Evolutionary conservation across 1,140 invertebrate genomes (phyloP), one percentile per base, ranked within the genome.

Genomic region (Delia radicum): DNA sequence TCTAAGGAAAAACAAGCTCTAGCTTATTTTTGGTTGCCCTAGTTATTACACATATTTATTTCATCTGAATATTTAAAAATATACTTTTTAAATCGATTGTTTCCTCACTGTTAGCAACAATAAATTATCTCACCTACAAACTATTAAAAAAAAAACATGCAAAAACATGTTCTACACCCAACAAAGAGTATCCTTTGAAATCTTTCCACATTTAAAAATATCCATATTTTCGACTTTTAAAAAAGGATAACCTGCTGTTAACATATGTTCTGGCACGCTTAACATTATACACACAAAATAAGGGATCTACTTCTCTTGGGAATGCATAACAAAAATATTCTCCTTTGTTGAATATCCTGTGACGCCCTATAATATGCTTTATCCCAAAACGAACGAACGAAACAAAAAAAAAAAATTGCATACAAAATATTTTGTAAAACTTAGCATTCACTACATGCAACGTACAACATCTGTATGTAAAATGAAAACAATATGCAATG

Each of bases 251-350:
- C n/a, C n/a, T 55, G 48, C 48, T 55, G 48, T 21, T 55, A 55
- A 55, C 48, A 55, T 55, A 55, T 55, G 48, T 55, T 55, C 18
- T 55, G 48, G 48, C 48, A 55, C 48, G 48, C 48, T 55, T 55
- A 55, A 55, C 48, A 55, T 2, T 55, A 42, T 42, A 7, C 18
- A 55, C 37, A 42, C 37, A 42, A 42, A 42, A 3, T 10, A 10
- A 42, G 12, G 37, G 37, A 42, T 42, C 37, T 42, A 0, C 37
- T 15, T 8, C 12, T 13, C 3, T 42, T 42, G 37, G 12, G 12
- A 42, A 55, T 55, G 21, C 15, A 48, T 15, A 15, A 4, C 48
- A 55, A 18, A 0, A 5, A 55, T 21, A 55, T 55, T 21, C 10
- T 55, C n/a, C 48, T 42, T 10, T 55, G 7, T 21, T 21, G 7